These are phyloP conservation scores for Dysidea cf. avara DNA, from an alignment of 37 sponge, comb jelly and placozoan species.

Conservation along the genomic window DNA sequence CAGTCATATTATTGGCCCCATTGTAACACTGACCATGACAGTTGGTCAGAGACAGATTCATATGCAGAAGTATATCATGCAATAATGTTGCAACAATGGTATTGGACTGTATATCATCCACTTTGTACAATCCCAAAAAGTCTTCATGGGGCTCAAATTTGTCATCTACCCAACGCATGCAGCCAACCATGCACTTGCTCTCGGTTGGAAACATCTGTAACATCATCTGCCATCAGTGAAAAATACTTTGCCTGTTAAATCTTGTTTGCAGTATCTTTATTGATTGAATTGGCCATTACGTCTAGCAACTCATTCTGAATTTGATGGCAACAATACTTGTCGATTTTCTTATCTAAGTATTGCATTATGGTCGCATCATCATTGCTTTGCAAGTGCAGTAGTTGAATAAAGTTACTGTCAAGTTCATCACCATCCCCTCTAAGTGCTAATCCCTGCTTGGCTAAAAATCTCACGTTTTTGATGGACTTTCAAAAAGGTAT, in stretches of 20 bases:
- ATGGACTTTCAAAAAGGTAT: constrained; percentile 19
- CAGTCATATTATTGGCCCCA: constrained; percentile 44
- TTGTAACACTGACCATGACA: constrained; percentile 53
- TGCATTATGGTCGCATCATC: constrained; percentile 12
- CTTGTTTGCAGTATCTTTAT: too few relatives aligned
- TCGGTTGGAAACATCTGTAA: constrained; percentile 29
- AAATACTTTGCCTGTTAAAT: too few relatives aligned
- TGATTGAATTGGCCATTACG: constrained; percentile 35
- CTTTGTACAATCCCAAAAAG: constrained; percentile 28
- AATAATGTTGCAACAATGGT: constrained; percentile 23
- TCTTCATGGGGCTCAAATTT: constrained; percentile 50
- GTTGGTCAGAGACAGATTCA: constrained; percentile 26
- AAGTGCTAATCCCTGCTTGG: constrained; percentile 28
- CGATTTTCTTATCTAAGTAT: constrained; percentile 6
- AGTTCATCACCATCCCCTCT: constrained; percentile 34
- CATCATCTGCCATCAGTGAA: too few relatives aligned
- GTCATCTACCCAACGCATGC: constrained; percentile 30
- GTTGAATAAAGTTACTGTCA: constrained; percentile 37
- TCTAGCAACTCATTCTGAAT: constrained; percentile 2
- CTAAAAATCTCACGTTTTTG: constrained; percentile 20
- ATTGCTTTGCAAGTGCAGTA: constrained; percentile 15
- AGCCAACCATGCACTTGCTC: constrained; percentile 40
- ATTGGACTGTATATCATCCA: constrained; percentile 11
- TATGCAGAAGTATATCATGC: constrained; percentile 29
- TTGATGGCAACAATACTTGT: too few relatives aligned